Base-by-base conservation (phyloP, 2,113 vertebrate species). In the Sporophila hypoxantha region DNA sequence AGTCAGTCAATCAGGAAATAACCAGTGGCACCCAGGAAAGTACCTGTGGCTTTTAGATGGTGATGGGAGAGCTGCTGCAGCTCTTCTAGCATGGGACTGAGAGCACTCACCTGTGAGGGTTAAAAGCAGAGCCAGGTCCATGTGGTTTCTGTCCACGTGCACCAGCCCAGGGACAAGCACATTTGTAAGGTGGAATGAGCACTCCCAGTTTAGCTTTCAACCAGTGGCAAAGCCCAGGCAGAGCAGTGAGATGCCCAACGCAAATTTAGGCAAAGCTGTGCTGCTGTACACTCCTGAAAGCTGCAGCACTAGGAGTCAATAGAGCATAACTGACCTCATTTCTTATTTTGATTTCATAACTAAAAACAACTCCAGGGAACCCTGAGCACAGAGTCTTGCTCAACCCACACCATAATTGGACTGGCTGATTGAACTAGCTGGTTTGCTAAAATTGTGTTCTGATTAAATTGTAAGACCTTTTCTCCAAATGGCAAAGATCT, bases 271-370 rank as follows among this genome's bases (percentile, higher is more conserved):
- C 87, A 85, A 71, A 85, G 55, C 76, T 49, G 25, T 1, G 9
- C 44, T 71, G 82, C 66, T 73, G 16, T 19, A 69, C 25, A 5
- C 57, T 55, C 73, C 73, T 68, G 74, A 56, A 83, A 89, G 55
- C 79, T 59, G 49, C 41, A 57, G 79, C 59, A 73, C 73, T 17
- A 62, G 70, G 59, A 79, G 68, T 87, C 89, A 89, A 80, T 6
- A 55, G 66, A 84, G 55, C 66, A 69, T 60, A 81, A 88, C 74
- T 93, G 91, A 91, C 79, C 66, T 78, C 50, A 95, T 86, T 92
- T 64, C 82, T 94, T 88, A 78, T 77, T 93, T 94, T 81, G 76
- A 92, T 85, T 95, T 93, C 85, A 69, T 89, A 95, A 94, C 85
- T 73, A 55, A 76, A 85, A 89, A 69, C 66, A 94, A 66, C 80